A percentile compares a stretch with the other conserved stretches of the same genome.
These are phyloP conservation scores for Parnassius glacialis DNA, from an alignment of 2,888 invertebrate genomes.

Conservation along the genomic window DNA sequence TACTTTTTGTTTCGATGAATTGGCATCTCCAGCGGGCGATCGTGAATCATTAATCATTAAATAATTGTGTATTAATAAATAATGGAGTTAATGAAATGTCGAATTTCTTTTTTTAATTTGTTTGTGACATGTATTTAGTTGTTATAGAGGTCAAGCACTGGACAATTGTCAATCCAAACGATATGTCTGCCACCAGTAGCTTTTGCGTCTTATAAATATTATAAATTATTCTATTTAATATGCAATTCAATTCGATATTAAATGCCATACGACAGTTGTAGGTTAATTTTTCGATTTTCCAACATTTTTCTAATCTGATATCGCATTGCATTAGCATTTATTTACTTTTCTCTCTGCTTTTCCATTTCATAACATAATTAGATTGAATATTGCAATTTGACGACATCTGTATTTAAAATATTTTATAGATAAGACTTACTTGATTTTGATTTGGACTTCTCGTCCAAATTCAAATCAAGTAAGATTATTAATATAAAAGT, in stretches of 20 bases:
- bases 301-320: too few relatives aligned
- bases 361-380: too few relatives aligned
- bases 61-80: not conserved
- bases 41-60: not conserved
- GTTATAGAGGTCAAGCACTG: not conserved
- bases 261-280: too few relatives aligned
- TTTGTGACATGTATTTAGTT: not conserved
- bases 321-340: constrained; percentile 1
- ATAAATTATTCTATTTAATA: too few relatives aligned
- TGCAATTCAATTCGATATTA: too few relatives aligned
- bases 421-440: not conserved
- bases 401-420: too few relatives aligned
- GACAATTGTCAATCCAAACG: not conserved
- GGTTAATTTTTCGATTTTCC: too few relatives aligned
- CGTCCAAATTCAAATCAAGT: not conserved
- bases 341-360: not conserved
- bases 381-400: too few relatives aligned
- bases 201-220: too few relatives aligned
- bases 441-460: not conserved
- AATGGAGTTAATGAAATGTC: not conserved
- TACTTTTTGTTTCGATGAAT: not conserved
- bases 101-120: not conserved
- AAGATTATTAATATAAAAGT: constrained; percentile 7
- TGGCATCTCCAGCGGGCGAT: not conserved
- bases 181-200: too few relatives aligned